Evolutionary conservation across 1,140 invertebrate species (phyloP), one percentile per base, ranked within the genome.

Genomic region (Drosophila baimaii): DNA sequence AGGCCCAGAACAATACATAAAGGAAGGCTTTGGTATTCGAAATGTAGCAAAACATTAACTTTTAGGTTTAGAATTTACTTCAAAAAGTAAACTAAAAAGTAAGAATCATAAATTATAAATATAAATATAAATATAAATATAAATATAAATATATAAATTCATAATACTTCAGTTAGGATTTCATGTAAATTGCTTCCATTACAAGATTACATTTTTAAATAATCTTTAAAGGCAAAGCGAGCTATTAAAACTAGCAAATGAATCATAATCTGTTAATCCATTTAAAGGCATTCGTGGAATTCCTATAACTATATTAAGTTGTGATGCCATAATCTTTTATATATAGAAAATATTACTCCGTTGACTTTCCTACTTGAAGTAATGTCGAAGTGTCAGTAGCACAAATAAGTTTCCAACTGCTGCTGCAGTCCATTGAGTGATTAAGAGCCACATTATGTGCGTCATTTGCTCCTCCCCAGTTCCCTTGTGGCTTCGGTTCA

Each of bases 391-490:
- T 52, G 29, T 33, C 29, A 33, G 29, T 52, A 10, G 29, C 19
- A 21, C 29, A 21, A 52, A 52, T 21, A 29, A 27, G 10, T 33
- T 27, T n/a, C 13, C 33, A 31, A 31, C 15, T 31, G 29, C 5
- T 51, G 23, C 9, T 23, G 15, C 17, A n/a, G 9, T 21, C 33
- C 7, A 17, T n/a, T n/a, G 31, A 41, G 29, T 39, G 37, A 56
- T 56, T 31, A 59, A 35, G 57, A 49, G 41, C 1, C 33, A 31
- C 33, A 43, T 55, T 62, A 61, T 58, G 54, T 88, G 73, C 80
- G 84, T 89, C 84, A 88, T 84, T 78, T 63, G 57, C 19, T 27
- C 19, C 19, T 27, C 19, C 15, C 23, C 29, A 47, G 51, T 15
- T 64, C 29, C 49, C 52, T 37, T 5, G 33, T 35, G 51, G 51